Conservation (phyloP, 35 echinoderm and acorn worm genomes). For the Strongylocentrotus purpuratus region DNA sequence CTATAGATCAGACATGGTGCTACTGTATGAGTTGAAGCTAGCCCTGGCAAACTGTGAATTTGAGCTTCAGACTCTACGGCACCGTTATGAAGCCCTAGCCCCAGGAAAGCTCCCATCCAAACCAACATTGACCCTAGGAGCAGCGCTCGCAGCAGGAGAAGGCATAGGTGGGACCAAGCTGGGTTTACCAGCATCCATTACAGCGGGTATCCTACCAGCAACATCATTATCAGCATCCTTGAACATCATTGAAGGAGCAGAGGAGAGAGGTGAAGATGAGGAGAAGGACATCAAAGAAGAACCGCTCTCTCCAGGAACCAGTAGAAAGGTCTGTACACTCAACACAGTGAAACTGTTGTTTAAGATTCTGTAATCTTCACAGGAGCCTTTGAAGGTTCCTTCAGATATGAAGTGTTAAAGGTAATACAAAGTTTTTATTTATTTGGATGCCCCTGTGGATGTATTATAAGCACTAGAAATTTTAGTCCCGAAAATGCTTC, state of each 20-base stretch:
- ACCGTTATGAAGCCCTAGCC: constrained; percentile 81
- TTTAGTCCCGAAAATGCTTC: no score
- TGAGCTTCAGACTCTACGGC: constrained; percentile 95
- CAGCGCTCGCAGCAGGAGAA: constrained; percentile 52
- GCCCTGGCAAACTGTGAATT: constrained; percentile 97
- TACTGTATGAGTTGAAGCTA: constrained; percentile 95
- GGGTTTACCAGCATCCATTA: not conserved
- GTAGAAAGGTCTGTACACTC: constrained; percentile 15
- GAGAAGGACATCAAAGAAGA: constrained; percentile 39
- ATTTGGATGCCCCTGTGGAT: no score
- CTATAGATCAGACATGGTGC: constrained; percentile 93
- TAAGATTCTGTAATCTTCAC: no score
- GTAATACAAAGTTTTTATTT: no score
- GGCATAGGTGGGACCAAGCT: constrained; percentile 30
- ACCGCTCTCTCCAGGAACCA: constrained; percentile 16
- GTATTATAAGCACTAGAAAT: no score
- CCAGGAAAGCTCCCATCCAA: constrained; percentile 88
- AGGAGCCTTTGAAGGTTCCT: no score
- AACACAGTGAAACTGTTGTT: no score
- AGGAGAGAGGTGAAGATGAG: not conserved
- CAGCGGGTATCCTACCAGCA: not conserved
- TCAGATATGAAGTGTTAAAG: no score
- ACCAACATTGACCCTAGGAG: not conserved
- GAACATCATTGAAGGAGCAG: not conserved
- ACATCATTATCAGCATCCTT: not conserved